These are phyloP conservation scores for Struthio camelus DNA, from an alignment of 2,113 vertebrate species.

Conservation along the genomic window DNA sequence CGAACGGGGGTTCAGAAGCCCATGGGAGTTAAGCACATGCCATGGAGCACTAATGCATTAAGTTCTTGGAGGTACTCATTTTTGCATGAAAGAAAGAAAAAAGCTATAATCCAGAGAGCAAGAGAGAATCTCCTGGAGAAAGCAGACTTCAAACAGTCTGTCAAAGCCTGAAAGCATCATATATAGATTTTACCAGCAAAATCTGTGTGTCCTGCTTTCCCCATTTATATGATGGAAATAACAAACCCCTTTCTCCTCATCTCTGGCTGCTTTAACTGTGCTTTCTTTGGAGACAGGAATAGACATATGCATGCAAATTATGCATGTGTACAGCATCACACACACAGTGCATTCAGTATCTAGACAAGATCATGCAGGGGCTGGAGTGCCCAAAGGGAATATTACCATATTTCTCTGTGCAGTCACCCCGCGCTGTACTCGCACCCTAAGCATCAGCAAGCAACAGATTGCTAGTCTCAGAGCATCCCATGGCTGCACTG, in stretches of 20 bases:
- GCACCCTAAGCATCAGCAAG: neutral
- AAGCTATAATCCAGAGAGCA: neutral
- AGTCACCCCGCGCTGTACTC: rapidly evolving
- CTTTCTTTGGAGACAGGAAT: neutral
- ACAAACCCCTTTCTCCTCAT: neutral
- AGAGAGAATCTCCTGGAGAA: neutral
- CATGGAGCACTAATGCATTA: neutral
- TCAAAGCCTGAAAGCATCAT: neutral
- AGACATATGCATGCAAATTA: too few relatives aligned
- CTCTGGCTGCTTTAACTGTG: neutral
- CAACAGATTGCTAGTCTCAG: neutral
- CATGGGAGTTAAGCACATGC: rapidly evolving
- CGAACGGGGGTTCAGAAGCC: neutral
- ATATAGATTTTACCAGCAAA: neutral
- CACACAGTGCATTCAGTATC: neutral
- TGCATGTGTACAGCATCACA: too few relatives aligned
- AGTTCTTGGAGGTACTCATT: neutral
- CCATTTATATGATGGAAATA: neutral
- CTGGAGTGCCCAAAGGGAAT: neutral
- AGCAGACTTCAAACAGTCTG: neutral
- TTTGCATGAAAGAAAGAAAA: neutral
- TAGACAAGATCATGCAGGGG: neutral
- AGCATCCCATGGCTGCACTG: neutral
- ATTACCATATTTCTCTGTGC: neutral
- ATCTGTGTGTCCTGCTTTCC: neutral